Base-by-base conservation (phyloP, 2,797 vertebrate genomes). In the Catharus ustulatus region DNA sequence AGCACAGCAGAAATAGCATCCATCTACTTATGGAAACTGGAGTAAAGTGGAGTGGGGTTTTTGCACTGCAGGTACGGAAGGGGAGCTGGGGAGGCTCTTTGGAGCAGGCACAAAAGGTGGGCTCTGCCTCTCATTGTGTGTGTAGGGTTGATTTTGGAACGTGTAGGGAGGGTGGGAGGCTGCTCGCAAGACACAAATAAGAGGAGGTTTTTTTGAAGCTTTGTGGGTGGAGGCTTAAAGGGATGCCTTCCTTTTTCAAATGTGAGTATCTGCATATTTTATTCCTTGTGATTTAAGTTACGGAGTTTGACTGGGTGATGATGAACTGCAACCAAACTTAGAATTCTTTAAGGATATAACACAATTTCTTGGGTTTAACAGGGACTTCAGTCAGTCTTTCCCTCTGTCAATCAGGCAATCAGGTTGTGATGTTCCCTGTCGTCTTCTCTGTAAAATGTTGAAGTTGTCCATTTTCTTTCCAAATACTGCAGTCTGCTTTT, bases 1-100 rank as follows among this genome's bases (percentile, higher is more conserved):
- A 63, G 88, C 87, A 63, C 78, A 49, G 84, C 93, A 96, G 95
- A 95, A 96, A 90, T 91, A 94, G 94, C 94, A 83, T 72, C 43
- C 52, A 17, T 72, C 87, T 71, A 61, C 94, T 92, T 94, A 62
- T 9, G 78, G 95, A 92, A 95, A 78, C 84, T 67, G 77, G 80
- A 92, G 90, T 59, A 64, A 83, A 94, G 85, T 61, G 76, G 92
- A 84, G 80, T 6, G 42, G 40, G 5, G 10, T n/a, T 81, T 86
- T 55, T 69, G 42, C 68, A 8, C 48, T 67, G 86, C 61, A 79
- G 61, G 87, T 88, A 63, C 10, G 5, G 14, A 16, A 46, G 26
- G 51, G 87, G 46, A 38, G 81, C 19, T 5, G 46, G 57, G 57
- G 36, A 61, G 32, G 42, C 16, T 64, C 3, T 48, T 49, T 3